Evolutionary conservation across 2,797 vertebrate genomes (phyloP).

Genomic region (Acropternis orthonyx): DNA sequence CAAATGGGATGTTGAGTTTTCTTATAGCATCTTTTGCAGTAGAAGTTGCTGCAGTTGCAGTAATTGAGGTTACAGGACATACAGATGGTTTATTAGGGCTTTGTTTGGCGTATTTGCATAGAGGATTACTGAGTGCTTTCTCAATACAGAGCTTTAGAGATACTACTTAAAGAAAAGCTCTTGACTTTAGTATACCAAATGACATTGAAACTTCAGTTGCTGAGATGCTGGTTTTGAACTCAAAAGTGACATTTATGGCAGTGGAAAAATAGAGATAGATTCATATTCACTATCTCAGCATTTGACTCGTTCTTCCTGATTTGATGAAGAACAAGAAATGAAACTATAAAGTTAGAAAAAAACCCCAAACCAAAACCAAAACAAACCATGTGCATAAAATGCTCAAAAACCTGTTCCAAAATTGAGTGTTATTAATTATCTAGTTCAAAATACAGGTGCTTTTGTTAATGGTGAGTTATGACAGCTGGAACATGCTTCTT

Average conservation of each 20-base stretch:
- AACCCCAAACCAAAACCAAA: no score
- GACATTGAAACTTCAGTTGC: background rate
- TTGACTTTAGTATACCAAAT: background rate
- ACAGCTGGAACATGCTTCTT: constrained; percentile 40
- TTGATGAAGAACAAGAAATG: background rate
- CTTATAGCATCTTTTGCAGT: background rate
- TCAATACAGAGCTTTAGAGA: background rate
- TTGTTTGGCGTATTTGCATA: background rate
- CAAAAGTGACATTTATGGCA: background rate
- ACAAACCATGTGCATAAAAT: background rate
- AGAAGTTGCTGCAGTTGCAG: background rate
- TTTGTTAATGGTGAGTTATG: constrained; percentile 33
- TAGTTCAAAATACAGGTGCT: constrained; percentile 1
- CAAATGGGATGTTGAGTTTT: background rate
- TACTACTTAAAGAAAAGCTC: background rate
- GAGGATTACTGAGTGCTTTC: background rate
- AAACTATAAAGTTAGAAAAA: background rate
- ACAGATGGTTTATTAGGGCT: background rate
- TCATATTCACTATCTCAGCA: background rate
- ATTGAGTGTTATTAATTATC: background rate
- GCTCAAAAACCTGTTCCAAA: background rate
- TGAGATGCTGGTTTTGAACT: background rate
- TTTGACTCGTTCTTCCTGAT: background rate
- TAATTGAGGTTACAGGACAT: background rate
- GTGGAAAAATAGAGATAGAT: background rate